Evolutionary conservation across 30 jellyfish, hydroid and myxozoan species (phyloP).

Genomic region (Catostylus mosaicus): DNA sequence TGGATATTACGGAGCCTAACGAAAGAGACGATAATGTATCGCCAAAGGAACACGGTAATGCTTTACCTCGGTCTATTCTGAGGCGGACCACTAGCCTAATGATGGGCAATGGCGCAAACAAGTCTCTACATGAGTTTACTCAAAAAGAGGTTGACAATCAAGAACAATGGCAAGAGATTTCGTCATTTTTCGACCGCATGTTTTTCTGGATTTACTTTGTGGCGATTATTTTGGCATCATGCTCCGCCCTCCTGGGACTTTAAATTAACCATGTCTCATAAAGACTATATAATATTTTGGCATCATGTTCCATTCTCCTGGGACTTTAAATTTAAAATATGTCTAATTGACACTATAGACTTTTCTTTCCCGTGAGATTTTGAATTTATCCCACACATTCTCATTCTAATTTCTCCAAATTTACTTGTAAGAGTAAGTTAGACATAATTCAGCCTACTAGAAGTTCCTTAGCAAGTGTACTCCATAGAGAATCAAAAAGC

Average conservation of each 20-base stretch:
- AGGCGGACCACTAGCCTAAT: not conserved
- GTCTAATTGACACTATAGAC: too few species aligned
- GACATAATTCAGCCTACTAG: too few species aligned
- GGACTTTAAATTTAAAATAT: too few species aligned
- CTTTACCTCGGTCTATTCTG: not conserved
- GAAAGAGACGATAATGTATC: not conserved
- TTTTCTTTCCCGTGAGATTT: too few species aligned
- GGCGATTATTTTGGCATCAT: conserved; percentile 41
- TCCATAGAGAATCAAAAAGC: too few species aligned
- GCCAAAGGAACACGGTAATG: not conserved
- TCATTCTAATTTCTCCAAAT: too few species aligned
- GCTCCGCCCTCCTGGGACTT: conserved; percentile 61
- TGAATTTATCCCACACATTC: too few species aligned
- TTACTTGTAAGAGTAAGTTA: too few species aligned
- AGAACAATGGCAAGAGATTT: conserved; percentile 66
- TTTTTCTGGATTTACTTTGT: conserved; percentile 58
- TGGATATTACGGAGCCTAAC: not conserved
- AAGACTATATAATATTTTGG: not conserved
- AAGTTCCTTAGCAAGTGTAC: too few species aligned
- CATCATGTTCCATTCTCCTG: too few species aligned
- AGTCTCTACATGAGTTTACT: conserved; percentile 40
- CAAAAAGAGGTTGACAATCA: conserved; percentile 40
- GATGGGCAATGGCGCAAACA: not conserved
- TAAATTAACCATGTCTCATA: conserved; percentile 5
- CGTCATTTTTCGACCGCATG: conserved; percentile 50